Percentiles rank a stretch among this genome's conserved stretches.
phyloP scores from a whole-genome alignment of 2,797 vertebrate species.

The Anabacerthia variegaticeps region DNA sequence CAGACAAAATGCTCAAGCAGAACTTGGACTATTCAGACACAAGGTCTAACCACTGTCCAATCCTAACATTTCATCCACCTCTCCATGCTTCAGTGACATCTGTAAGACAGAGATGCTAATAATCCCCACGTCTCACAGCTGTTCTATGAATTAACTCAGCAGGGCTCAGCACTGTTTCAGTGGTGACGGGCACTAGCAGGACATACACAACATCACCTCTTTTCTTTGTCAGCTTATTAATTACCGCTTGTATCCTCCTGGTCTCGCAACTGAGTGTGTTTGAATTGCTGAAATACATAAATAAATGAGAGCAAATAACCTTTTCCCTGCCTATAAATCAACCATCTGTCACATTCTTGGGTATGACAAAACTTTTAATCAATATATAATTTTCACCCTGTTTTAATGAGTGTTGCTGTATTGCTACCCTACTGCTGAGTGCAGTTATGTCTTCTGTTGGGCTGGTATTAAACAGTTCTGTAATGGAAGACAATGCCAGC shows the following conservation, averaged over 20 bases:
- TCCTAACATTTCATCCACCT: not conserved
- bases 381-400: not conserved
- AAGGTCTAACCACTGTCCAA: not conserved
- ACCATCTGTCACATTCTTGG: not conserved
- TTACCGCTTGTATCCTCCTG: not conserved
- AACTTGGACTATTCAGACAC: not conserved
- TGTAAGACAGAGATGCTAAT: conserved; percentile 30
- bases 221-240: conserved; percentile 21
- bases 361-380: conserved; percentile 24
- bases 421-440: not conserved
- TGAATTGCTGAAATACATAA: conserved; percentile 16
- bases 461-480: not conserved
- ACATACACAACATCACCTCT: not conserved
- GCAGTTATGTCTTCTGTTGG: not conserved
- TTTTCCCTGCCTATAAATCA: not conserved
- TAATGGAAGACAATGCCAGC: not conserved
- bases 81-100: not conserved
- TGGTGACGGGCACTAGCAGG: not conserved
- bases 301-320: not conserved
- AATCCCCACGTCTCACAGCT: conserved; percentile 26
- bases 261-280: not conserved
- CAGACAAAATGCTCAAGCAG: not conserved
- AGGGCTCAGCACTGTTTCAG: not conserved
- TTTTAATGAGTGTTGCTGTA: conserved; percentile 6
- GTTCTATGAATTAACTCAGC: conserved; percentile 1